Conservation (phyloP, 2,113 vertebrate species). For the Australoheros scitulus region DNA sequence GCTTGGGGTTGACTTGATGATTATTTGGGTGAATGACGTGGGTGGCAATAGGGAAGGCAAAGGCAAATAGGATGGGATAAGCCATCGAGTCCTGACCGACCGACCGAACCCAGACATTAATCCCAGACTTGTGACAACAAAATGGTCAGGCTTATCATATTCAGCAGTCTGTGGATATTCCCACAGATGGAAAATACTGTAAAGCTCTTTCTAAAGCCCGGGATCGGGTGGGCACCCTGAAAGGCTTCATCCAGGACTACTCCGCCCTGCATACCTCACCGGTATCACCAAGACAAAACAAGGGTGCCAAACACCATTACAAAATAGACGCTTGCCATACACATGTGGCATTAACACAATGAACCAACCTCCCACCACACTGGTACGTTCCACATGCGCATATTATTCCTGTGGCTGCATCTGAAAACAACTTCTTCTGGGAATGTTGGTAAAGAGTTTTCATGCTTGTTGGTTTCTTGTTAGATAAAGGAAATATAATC, state of each 20-base stretch:
- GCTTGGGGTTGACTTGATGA: slow-evolving; percentile 50
- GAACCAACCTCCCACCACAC: slow-evolving; percentile 4
- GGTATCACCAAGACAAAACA: slow-evolving; percentile 19
- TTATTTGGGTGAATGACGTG: slow-evolving; percentile 53
- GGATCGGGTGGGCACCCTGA: neutral
- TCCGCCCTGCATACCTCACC: neutral
- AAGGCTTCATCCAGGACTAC: neutral
- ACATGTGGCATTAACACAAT: slow-evolving; percentile 6
- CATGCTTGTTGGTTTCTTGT: neutral
- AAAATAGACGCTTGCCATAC: neutral
- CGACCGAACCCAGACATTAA: slow-evolving; percentile 45
- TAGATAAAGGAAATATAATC: neutral
- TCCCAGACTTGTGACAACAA: slow-evolving; percentile 57
- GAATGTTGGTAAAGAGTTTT: neutral
- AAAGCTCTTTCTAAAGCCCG: neutral
- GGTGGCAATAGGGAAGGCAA: slow-evolving; percentile 43
- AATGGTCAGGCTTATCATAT: slow-evolving; percentile 46
- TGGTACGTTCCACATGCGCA: slow-evolving; percentile 33
- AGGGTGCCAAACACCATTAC: neutral
- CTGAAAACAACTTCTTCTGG: slow-evolving; percentile 10
- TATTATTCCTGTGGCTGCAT: neutral
- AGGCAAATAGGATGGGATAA: slow-evolving; percentile 41
- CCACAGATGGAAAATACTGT: slow-evolving; percentile 22
- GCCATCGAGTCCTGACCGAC: slow-evolving; percentile 14
- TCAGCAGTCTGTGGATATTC: slow-evolving; percentile 36